Evolutionary conservation across 2,113 vertebrate species (phyloP).

Genomic region (Dicerorhinus sumatrensis): DNA sequence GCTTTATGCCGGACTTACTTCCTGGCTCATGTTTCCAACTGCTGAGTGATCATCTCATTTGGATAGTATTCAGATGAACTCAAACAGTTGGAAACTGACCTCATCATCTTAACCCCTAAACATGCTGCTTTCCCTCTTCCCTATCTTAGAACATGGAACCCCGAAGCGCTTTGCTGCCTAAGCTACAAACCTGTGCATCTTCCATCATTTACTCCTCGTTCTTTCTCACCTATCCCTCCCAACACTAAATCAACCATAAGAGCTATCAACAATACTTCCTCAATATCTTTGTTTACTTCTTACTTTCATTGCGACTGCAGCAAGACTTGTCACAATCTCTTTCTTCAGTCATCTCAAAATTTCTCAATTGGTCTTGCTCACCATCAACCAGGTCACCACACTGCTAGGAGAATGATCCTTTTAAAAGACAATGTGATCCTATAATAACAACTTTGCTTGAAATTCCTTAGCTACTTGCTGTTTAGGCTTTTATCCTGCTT

Average conservation of each 20-base stretch:
- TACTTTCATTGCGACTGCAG: background rate
- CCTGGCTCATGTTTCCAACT: background rate
- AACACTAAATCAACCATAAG: background rate
- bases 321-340: background rate
- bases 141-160: background rate
- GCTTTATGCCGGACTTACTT: background rate
- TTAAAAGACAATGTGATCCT: background rate
- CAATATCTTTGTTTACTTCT: background rate
- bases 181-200: background rate
- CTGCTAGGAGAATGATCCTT: background rate
- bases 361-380: background rate
- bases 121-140: background rate
- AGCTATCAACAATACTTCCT: background rate
- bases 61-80: background rate
- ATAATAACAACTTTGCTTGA: background rate
- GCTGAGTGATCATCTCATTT: background rate
- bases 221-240: background rate
- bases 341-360: background rate
- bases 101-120: background rate
- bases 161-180: background rate
- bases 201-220: background rate
- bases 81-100: background rate
- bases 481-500: background rate
- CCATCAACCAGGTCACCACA: background rate
- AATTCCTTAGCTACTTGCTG: background rate